Conservation (phyloP, 2,888 invertebrate species). For the Platycnemis pennipes region DNA sequence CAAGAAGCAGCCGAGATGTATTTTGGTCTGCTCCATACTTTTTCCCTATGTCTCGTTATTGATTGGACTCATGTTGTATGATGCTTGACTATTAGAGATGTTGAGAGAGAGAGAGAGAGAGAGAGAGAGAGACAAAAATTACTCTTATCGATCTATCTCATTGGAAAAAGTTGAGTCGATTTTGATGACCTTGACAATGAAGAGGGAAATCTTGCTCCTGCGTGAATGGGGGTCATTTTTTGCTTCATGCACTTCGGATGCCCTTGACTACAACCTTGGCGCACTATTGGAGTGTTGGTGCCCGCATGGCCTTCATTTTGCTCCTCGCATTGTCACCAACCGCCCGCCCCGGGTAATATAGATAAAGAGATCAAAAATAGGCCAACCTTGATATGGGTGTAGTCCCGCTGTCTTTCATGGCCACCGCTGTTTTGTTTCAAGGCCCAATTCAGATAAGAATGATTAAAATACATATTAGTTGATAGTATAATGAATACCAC, state of each 20-base stretch:
- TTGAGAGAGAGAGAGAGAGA: background rate
- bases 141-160: background rate
- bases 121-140: background rate
- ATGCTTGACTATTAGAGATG: too few species aligned
- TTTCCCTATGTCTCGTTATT: too few species aligned
- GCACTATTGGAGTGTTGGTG: background rate
- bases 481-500: background rate
- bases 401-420: slow-evolving; percentile 15
- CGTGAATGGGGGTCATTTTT: background rate
- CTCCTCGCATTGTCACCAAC: background rate
- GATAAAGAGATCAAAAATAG: slow-evolving; percentile 22
- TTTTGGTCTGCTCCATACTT: background rate
- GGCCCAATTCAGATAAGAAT: background rate
- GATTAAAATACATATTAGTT: background rate
- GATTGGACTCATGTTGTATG: too few species aligned
- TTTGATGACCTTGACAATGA: background rate
- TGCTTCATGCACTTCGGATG: background rate
- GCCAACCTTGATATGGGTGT: background rate
- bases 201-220: background rate
- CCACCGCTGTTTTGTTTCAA: background rate
- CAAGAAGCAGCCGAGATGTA: background rate
- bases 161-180: background rate
- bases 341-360: background rate
- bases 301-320: background rate
- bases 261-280: background rate